Evolutionary conservation across 2,797 vertebrate species (phyloP), one percentile per base, ranked within the genome.

Genomic region (Mareca penelope): DNA sequence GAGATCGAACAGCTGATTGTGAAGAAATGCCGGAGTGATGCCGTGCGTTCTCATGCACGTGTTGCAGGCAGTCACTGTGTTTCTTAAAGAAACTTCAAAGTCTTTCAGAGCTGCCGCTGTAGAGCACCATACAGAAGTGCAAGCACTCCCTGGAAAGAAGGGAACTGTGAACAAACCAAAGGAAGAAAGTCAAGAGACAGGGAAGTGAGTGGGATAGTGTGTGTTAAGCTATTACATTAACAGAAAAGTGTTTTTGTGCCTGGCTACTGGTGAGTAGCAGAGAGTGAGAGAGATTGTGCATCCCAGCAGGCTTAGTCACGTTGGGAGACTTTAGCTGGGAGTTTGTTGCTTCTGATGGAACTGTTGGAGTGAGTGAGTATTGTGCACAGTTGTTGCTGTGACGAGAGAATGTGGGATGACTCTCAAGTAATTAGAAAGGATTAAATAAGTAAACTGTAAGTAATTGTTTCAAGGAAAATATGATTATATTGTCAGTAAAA

Each of bases 391-490:
- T 86, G 63, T 83, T 67, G 52, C 40, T 85, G 80, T 46, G 68
- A 77, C 63, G 69, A 88, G 60, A 70, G 70, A 80, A 64, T 15
- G 39, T 19, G 40, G 88, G 79, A 57, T 46, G 21, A 81, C 35
- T 81, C 69, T 88, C 44, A 65, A 92, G 80, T 78, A 83, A 83
- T 94, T 87, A 64, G 67, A 73, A 81, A 90, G 75, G 72, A 95
- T 93, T 93, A 93, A 63, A 60, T 93, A 93, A 84, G 53, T 94
- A 93, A 90, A 90, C 73, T 92, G 37, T 60, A 87, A 79, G 57
- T 90, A 94, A 91, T 92, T 59, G 61, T 94, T 93, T 94, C 65
- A 92, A 91, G 71, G 50, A 86, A 93, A 82, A 50, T 71, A 44
- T 48, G 16, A 90, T 81, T 86, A 60, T 70, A 8, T 39, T 83